Base-by-base conservation (phyloP, 2,113 vertebrate species). In the Cryptomyrus ogoouensis region DNA sequence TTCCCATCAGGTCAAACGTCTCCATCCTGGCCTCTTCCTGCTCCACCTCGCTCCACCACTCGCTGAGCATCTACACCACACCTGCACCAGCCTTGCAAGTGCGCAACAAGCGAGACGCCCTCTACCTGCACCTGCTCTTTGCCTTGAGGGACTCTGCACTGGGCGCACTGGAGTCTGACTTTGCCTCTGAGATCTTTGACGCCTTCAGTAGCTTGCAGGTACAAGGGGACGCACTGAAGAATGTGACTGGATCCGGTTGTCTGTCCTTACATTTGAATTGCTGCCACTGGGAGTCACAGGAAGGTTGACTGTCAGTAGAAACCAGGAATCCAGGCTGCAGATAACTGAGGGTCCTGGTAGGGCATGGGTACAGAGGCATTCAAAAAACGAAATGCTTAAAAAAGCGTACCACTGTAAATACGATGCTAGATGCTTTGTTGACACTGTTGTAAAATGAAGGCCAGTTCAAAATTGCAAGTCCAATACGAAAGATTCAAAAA, bases 81-180 rank as follows among this genome's bases (percentile, higher is more conserved):
- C 92, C 95, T 0, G 91, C 91, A 0, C 90, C 93, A 0, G 94
- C 95, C 90, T 95, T 94, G 6, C 0, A 95, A 95, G 92, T 95
- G 58, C 91, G 91, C 42, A 93, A 93, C 90, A 94, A 95, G 91
- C 92, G 92, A 0, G 95, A 96, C 0, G 88, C 95, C 0, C 94
- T 97, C 83, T 97, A 97, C 80, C 88, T 97, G 85, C 97, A 98
- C 92, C 95, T 98, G 44, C 95, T 99, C 46, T 97, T 97, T 7
- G 97, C 97, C 0, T 94, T 99, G 88, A 96, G 92, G 92, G 93
- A 94, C 83, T 93, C 94, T 0, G 94, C 66, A 0, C 93, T 98
- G 85, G 96, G 89, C 1, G 95, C 91, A 0, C 93, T 99, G 91
- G 97, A 98, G 94, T 97, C 96, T 1, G 93, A 95, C 93, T 96